These are phyloP conservation scores for Thaumatotibia leucotreta DNA, from an alignment of 1,140 invertebrate genomes.

Conservation along the genomic window DNA sequence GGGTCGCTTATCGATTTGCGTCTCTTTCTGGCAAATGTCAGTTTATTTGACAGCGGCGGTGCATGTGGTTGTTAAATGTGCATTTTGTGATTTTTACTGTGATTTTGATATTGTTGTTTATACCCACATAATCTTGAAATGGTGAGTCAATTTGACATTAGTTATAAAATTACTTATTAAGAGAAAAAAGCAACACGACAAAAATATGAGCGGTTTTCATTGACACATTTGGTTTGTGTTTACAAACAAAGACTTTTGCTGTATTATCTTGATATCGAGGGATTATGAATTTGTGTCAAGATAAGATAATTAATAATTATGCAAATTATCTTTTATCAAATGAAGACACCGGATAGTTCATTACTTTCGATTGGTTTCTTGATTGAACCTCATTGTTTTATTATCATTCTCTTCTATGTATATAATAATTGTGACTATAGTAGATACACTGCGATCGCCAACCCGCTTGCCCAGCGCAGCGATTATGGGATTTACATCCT, in stretches of 20 bases:
- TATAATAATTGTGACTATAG: too few relatives aligned
- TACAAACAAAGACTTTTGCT: not conserved
- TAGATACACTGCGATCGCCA: too few relatives aligned
- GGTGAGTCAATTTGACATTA: not conserved
- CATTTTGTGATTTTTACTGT: conserved; percentile 11
- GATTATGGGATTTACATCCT: too few relatives aligned
- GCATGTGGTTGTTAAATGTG: conserved; percentile 5
- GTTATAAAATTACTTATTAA: not conserved
- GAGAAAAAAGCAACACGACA: not conserved
- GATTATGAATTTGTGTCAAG: not conserved
- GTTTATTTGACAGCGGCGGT: not conserved
- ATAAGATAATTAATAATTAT: not conserved
- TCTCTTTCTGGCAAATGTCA: not conserved
- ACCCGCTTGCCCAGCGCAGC: too few relatives aligned
- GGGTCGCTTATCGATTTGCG: not conserved
- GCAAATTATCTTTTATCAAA: not conserved
- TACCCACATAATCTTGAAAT: not conserved
- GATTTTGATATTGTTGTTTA: not conserved
- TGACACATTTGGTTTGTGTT: not conserved
- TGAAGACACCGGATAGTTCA: not conserved
- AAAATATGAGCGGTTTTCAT: not conserved
- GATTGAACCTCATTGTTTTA: too few relatives aligned
- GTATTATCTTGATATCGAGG: not conserved
- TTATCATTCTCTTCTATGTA: too few relatives aligned
- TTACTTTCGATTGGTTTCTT: not conserved